Evolutionary conservation across 1,140 invertebrate species (phyloP), one percentile per base, ranked within the genome.

Genomic region (Acromyrmex charruanus): DNA sequence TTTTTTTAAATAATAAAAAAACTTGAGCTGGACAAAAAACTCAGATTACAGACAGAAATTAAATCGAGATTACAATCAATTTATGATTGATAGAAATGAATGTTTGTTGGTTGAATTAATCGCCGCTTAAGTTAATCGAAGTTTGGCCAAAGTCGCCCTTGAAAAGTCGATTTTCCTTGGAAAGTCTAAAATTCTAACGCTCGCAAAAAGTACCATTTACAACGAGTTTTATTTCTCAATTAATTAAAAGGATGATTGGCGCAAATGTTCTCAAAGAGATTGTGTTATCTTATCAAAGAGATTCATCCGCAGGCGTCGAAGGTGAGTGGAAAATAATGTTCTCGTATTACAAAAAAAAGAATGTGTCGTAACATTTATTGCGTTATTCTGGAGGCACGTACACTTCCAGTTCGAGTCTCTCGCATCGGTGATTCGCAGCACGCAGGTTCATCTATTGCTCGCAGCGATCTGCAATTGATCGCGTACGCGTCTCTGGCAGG

Each of bases 291-390:
- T 18, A 18, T 55, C 18, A 18, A 6, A 55, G 53, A 55, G 18
- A 58, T 58, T 58, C 7, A n/a, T 21, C 55, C 59, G 9, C 35
- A 21, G 25, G 63, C 28, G 7, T 39, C 9, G 12, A 21, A 14
- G 35, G 39, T 44, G 16, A 21, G 65, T 44, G 65, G 35, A 44
- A 68, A 68, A 68, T 35, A 1, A 68, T 44, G 7, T 68, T 68
- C 65, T 68, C 35, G n/a, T 44, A 44, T 68, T 10, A 58, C n/a
- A 39, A 81, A 71, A 69, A 58, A 58, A 71, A 69, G 44, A 58
- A 16, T 65, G 65, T 58, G 35, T 81, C 35, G 49, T 81, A 71
- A 53, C 66, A 35, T 69, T 69, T 69, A 81, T 77, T 77, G 58
- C 58, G 4, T 77, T 77, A 49, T 63, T 49, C 58, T 28, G 21